Evolutionary conservation across 2,888 invertebrate species (phyloP).

Genomic region (Protophormia terraenovae): DNA sequence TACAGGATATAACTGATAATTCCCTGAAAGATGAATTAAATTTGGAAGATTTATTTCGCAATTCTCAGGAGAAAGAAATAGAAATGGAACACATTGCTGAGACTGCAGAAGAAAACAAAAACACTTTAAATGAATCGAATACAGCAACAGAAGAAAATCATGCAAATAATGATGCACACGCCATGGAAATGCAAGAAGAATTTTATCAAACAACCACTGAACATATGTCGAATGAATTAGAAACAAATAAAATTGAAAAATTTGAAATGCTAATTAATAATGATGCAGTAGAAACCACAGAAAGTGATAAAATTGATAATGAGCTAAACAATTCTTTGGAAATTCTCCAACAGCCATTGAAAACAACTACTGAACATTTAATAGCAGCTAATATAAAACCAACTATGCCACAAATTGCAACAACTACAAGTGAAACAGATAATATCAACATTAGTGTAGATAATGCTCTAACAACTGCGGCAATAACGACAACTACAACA

Average conservation of each 20-base stretch:
- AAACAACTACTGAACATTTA: background rate
- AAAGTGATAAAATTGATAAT: background rate
- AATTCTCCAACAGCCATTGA: background rate
- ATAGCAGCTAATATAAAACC: conserved; percentile 20
- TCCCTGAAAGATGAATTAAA: background rate
- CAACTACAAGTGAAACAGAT: conserved; percentile 14
- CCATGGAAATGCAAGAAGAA: background rate
- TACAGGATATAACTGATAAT: background rate
- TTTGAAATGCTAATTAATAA: conserved; percentile 11
- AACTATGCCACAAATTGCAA: background rate
- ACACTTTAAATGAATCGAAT: background rate
- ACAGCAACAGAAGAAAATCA: background rate
- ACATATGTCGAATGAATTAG: background rate
- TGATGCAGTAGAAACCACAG: background rate
- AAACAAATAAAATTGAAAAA: background rate
- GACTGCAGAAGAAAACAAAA: background rate
- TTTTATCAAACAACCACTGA: background rate
- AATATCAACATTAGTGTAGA: conserved; percentile 13
- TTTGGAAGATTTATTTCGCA: background rate
- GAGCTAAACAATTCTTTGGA: background rate
- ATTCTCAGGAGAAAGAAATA: background rate
- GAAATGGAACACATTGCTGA: background rate
- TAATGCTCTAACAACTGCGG: conserved; percentile 70
- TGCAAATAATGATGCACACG: background rate
- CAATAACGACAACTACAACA: conserved; percentile 68